Evolutionary conservation across 1,140 invertebrate species (phyloP).

Genomic region (Aphelinus atriplicis): DNA sequence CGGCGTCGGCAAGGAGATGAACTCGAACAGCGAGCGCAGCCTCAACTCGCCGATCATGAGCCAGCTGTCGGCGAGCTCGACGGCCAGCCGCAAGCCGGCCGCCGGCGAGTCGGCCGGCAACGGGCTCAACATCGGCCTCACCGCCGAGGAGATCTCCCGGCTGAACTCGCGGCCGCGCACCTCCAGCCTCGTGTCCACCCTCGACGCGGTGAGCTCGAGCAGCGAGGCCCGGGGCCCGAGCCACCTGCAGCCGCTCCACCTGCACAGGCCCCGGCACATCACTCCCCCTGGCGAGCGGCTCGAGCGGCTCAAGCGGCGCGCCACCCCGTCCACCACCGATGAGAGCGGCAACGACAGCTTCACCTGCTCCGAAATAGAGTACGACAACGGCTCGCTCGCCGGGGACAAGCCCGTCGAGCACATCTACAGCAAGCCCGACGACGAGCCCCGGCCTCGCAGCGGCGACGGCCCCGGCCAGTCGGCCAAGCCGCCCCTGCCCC

Average conservation of each 20-base stretch:
- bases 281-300: slow-evolving; percentile 64
- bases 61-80: slow-evolving; percentile 84
- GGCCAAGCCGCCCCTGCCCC: slow-evolving; percentile 72
- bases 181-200: slow-evolving; percentile 89
- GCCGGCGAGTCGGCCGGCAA: slow-evolving; percentile 65
- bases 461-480: slow-evolving; percentile 59
- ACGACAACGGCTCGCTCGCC: slow-evolving; percentile 87
- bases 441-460: slow-evolving; percentile 64
- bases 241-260: slow-evolving; percentile 69
- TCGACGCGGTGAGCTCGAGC: slow-evolving; percentile 92
- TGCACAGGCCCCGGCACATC: slow-evolving; percentile 69
- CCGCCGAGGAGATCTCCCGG: slow-evolving; percentile 91
- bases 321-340: slow-evolving; percentile 85
- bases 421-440: slow-evolving; percentile 74
- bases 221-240: slow-evolving; percentile 81
- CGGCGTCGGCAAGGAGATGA: slow-evolving; percentile 81
- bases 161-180: slow-evolving; percentile 86
- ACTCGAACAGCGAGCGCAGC: slow-evolving; percentile 89
- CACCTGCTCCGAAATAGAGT: slow-evolving; percentile 97
- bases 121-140: slow-evolving; percentile 74
- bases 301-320: slow-evolving; percentile 72
- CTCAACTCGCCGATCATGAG: slow-evolving; percentile 92
- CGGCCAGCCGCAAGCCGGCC: slow-evolving; percentile 74
- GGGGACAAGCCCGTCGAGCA: slow-evolving; percentile 79
- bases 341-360: slow-evolving; percentile 97